Evolutionary conservation across 2,888 invertebrate species (phyloP).

Genomic region (Trachelus stipa): DNA sequence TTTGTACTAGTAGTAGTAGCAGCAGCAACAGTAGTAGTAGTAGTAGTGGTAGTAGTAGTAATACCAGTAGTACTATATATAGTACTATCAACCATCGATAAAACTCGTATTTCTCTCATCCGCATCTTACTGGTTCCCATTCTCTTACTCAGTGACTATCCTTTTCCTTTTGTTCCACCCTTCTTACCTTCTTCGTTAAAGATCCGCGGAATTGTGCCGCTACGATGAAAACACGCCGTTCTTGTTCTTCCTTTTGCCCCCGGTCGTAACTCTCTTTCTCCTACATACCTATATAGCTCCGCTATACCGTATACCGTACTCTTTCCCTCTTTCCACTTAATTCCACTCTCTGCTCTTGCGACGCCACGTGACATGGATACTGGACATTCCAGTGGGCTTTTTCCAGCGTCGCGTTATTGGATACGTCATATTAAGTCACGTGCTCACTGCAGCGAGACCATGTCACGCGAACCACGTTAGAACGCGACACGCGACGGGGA

Average conservation of each 20-base stretch:
- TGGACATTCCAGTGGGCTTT: slow-evolving; percentile 24
- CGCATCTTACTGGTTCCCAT: not conserved
- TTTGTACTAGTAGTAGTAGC: too few species aligned
- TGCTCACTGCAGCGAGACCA: slow-evolving; percentile 4
- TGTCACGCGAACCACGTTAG: not conserved
- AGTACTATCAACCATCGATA: not conserved
- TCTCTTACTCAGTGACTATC: not conserved
- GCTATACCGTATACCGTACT: slow-evolving; percentile 7
- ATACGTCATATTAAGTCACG: slow-evolving; percentile 38
- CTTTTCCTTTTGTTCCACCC: not conserved
- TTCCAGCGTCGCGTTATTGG: slow-evolving; percentile 29
- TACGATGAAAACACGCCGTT: not conserved
- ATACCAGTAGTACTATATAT: not conserved
- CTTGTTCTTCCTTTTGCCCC: not conserved
- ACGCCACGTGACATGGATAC: slow-evolving; percentile 24
- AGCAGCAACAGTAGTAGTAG: not conserved
- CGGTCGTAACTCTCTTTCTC: not conserved
- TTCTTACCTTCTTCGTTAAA: not conserved
- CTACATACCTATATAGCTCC: not conserved
- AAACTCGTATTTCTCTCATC: not conserved
- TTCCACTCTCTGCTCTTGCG: slow-evolving; percentile 9
- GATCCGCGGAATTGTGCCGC: not conserved
- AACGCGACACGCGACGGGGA: not conserved
- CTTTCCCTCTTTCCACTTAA: slow-evolving; percentile 14
- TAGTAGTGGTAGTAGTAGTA: not conserved